A percentile compares a stretch with the other conserved stretches of the same genome.
Evolutionary conservation across 2,797 vertebrate genomes (phyloP).

Genomic region (Neomorphus geoffroyi): DNA sequence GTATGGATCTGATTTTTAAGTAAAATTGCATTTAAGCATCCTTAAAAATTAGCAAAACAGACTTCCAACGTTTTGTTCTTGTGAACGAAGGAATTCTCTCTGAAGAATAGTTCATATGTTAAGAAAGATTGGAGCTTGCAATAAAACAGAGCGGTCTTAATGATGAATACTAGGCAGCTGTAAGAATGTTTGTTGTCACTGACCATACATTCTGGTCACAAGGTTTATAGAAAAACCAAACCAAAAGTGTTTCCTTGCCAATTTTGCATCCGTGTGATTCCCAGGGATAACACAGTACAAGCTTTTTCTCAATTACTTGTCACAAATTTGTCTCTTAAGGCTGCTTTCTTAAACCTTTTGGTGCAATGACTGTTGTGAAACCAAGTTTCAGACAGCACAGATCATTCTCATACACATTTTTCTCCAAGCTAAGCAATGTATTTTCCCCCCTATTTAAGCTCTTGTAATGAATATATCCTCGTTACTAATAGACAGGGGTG

Average conservation of each 20-base stretch:
- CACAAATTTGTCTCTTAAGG: neutral
- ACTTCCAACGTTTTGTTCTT: neutral
- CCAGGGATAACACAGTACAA: neutral
- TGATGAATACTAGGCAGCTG: neutral
- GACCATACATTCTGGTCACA: neutral
- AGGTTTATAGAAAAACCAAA: neutral
- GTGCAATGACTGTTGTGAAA: neutral
- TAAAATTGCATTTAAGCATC: neutral
- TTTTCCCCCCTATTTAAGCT: neutral
- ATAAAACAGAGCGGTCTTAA: neutral
- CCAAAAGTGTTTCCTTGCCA: neutral
- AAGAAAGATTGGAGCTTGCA: neutral
- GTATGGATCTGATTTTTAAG: neutral
- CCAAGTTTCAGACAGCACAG: neutral
- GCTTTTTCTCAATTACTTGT: neutral
- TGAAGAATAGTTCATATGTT: neutral
- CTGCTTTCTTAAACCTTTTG: neutral
- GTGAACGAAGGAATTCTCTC: neutral
- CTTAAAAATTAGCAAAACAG: neutral
- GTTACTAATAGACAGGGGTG: neutral
- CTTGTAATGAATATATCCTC: neutral
- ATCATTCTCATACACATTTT: neutral
- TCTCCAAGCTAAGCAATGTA: neutral
- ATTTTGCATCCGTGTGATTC: neutral
- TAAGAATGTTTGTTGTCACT: neutral